Evolutionary conservation across 2,797 vertebrate genomes (phyloP), one percentile per base, ranked within the genome.

Genomic region (Phataginus tetradactyla): DNA sequence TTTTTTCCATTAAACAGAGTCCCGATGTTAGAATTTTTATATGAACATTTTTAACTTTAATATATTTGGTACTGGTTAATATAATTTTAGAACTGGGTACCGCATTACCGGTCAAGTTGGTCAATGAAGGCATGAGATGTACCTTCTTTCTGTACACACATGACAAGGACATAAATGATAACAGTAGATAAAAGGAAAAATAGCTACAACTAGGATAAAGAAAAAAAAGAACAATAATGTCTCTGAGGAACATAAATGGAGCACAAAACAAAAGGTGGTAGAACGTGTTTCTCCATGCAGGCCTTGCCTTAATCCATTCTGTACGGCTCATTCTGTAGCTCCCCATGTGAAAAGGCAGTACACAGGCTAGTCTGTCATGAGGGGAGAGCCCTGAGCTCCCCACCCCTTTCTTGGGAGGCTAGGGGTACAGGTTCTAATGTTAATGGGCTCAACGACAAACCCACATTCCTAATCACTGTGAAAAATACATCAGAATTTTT

Each of bases 401-500:
- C 13, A 4, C 0, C 8, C 0, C 0, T 11, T 55, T 80, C 15
- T 39, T 39, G 27, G 9, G 2, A 61, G 27, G 14, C 4, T 7
- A 42, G 13, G 32, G 15, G 1, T 68, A 7, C 9, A 45, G 34
- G 4, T 55, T 81, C 20, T 32, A 71, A 90, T 2, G 1, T 72
- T 79, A 78, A 4, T 34, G 39, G 49, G 18, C 9, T 64, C 27
- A 86, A n/a, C 7, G 39, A 21, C 23, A 81, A 90, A 83, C 13
- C 18, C 37, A 64, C 55, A 39, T 29, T 77, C 34, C n/a, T 78
- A 49, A 55, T 23, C 39, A 57, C 2, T 20, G 15, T 74, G 34
- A 93, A 93, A 91, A 78, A 83, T 74, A 81, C 83, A 86, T 69
- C 29, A 80, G 6, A 23, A 80, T 87, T 80, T 59, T 51, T 21